phyloP scores from a whole-genome alignment of 2,113 vertebrate species.

The Myrmecobius fasciatus region DNA sequence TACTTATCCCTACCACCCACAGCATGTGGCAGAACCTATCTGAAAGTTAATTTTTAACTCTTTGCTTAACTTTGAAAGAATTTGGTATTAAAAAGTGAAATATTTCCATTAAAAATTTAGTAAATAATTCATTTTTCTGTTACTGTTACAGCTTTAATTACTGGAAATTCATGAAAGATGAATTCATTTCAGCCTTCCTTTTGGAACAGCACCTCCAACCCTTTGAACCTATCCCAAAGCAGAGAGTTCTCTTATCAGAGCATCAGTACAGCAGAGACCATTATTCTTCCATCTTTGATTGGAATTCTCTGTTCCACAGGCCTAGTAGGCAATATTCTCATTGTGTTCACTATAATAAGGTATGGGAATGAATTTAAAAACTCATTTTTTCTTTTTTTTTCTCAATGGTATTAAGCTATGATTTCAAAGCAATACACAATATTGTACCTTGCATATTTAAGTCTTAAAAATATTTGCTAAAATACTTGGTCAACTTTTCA shows the following conservation, averaged over 20 bases:
- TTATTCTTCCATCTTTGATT: constrained; percentile 79
- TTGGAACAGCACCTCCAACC: constrained; percentile 65
- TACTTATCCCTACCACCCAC: neutral
- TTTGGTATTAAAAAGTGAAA: neutral
- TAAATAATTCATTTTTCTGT: constrained; percentile 35
- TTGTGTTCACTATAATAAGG: constrained; percentile 79
- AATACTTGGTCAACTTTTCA: constrained; percentile 13
- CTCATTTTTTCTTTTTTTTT: constrained; percentile 16
- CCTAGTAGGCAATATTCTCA: constrained; percentile 79
- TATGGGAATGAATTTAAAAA: constrained; percentile 48
- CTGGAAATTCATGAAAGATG: constrained; percentile 59
- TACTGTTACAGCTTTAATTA: constrained; percentile 53
- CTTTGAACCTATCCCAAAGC: constrained; percentile 69
- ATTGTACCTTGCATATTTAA: constrained; percentile 42
- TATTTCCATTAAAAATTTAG: constrained; percentile 13
- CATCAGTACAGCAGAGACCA: constrained; percentile 73
- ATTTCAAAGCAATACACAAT: neutral
- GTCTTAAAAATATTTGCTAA: constrained; percentile 52
- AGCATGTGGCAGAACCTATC: neutral
- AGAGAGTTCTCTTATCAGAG: constrained; percentile 63
- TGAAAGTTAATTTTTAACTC: neutral
- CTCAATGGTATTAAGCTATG: neutral
- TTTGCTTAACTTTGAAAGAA: neutral
- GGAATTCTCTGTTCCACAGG: constrained; percentile 80
- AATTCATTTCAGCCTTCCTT: constrained; percentile 62